Evolutionary conservation across 2,797 vertebrate genomes (phyloP).

Genomic region (Anolis apletophallus): DNA sequence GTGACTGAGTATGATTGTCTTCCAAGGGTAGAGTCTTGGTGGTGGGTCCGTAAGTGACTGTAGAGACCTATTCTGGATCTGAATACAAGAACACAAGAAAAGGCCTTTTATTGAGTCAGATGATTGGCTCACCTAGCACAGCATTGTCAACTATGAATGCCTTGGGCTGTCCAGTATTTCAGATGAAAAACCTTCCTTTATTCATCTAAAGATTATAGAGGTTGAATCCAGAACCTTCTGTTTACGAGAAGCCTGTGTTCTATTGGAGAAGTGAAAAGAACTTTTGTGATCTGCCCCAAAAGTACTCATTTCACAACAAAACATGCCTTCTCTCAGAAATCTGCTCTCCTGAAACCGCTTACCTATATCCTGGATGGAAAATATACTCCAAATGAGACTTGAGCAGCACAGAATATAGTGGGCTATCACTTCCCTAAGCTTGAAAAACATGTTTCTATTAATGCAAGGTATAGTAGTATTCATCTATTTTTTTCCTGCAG

Average conservation of each 20-base stretch:
- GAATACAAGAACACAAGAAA: background rate
- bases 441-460: background rate
- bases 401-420: too few species aligned
- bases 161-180: background rate
- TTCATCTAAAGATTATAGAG: background rate
- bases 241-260: background rate
- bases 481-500: too few species aligned
- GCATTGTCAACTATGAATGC: background rate
- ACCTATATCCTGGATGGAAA: background rate
- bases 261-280: background rate
- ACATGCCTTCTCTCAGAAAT: too few species aligned
- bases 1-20: too few species aligned
- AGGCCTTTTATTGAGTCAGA: background rate
- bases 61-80: too few species aligned
- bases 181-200: background rate
- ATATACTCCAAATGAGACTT: too few species aligned
- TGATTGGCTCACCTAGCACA: background rate
- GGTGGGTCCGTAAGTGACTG: too few species aligned
- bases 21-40: too few species aligned
- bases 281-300: too few species aligned
- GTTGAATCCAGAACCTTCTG: background rate
- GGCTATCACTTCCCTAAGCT: background rate
- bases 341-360: too few species aligned
- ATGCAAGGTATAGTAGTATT: background rate
- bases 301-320: too few species aligned